Conservation (phyloP, 2,113 vertebrate genomes). For the Sarotherodon lohbergeri region DNA sequence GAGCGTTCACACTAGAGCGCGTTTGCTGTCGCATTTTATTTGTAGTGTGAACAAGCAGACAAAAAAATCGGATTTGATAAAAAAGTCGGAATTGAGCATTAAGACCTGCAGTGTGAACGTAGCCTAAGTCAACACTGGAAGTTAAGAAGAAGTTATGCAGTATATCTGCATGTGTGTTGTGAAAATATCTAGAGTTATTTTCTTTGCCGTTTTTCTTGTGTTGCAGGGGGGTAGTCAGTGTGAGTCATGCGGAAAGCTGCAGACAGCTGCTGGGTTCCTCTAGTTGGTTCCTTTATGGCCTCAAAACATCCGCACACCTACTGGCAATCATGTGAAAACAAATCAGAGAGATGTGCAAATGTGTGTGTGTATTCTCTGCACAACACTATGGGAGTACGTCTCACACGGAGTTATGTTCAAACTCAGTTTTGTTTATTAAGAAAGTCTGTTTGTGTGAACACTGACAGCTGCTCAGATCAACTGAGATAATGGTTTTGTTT, state of each 20-base stretch:
- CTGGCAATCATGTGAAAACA: neutral
- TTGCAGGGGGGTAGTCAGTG: neutral
- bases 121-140: neutral
- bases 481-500: neutral
- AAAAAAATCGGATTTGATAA: no score
- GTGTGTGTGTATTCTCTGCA: neutral
- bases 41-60: no score
- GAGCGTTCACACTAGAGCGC: no score
- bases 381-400: neutral
- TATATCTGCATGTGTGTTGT: neutral
- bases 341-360: neutral
- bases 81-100: no score
- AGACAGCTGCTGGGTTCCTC: conserved; percentile 12
- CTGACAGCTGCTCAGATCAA: neutral
- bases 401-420: neutral
- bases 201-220: neutral
- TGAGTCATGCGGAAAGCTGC: neutral
- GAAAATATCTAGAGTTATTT: neutral
- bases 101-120: no score
- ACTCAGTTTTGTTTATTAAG: neutral
- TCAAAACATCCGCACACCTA: conserved; percentile 6
- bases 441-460: neutral
- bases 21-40: no score
- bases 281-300: neutral
- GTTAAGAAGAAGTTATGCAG: neutral